These are phyloP conservation scores for Mizuhopecten yessoensis DNA, from an alignment of 1,140 invertebrate species.

Conservation along the genomic window DNA sequence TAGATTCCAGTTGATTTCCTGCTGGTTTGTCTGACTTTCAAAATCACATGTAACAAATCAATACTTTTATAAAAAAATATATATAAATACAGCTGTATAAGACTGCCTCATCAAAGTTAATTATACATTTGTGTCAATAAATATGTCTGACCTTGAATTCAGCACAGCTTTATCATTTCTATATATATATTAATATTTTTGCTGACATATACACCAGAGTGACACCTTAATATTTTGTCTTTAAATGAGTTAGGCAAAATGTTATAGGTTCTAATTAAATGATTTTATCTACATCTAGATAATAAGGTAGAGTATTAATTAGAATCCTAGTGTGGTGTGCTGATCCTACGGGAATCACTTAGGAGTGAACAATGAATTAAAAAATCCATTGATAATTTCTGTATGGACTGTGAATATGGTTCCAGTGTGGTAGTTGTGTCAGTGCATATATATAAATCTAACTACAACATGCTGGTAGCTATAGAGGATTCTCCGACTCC, in stretches of 20 bases:
- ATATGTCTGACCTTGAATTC: neutral
- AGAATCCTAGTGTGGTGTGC: neutral
- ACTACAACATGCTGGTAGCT: neutral
- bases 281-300: constrained; percentile 27
- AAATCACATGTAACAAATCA: no score
- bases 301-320: neutral
- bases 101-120: no score
- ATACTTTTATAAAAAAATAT: no score
- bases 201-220: neutral
- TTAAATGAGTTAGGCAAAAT: neutral
- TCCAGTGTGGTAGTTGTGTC: neutral
- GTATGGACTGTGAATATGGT: neutral
- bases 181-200: no score
- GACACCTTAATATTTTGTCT: neutral
- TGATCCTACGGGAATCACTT: neutral
- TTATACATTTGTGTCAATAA: no score
- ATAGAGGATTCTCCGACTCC: no score
- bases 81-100: no score
- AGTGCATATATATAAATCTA: neutral
- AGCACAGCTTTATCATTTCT: no score
- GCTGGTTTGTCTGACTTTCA: no score
- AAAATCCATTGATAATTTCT: constrained; percentile 2
- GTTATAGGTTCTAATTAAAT: constrained; percentile 10
- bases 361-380: constrained; percentile 34
- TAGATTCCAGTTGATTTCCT: no score